Conservation (phyloP, 2,797 vertebrate genomes). For the Cynopterus sphinx region DNA sequence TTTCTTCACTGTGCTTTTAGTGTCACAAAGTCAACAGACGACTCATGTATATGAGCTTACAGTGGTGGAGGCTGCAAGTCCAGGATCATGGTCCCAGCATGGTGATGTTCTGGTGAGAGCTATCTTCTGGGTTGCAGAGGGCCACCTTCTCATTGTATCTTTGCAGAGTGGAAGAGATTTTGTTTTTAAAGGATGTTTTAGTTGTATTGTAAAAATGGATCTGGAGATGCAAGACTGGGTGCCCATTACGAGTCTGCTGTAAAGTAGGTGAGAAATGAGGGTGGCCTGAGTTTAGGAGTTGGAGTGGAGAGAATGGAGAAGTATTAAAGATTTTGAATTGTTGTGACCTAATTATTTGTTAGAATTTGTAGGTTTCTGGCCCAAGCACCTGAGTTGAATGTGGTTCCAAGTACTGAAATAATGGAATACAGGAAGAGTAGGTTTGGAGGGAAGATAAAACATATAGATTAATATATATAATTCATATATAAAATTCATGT, state of each 20-base stretch:
- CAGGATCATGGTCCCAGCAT: too few relatives aligned
- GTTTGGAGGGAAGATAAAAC: neutral
- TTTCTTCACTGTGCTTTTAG: too few relatives aligned
- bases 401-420: neutral
- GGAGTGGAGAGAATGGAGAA: neutral
- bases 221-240: neutral
- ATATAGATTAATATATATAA: neutral
- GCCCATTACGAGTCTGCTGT: neutral
- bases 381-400: neutral
- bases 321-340: neutral
- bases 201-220: neutral
- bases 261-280: neutral
- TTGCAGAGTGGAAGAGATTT: neutral
- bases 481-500: neutral
- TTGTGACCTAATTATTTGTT: neutral
- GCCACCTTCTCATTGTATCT: too few relatives aligned
- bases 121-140: too few relatives aligned
- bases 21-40: too few relatives aligned
- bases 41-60: too few relatives aligned
- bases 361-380: neutral
- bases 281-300: neutral
- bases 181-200: neutral
- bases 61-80: too few relatives aligned
- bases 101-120: too few relatives aligned
- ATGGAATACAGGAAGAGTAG: neutral